Conservation (phyloP, 2,888 invertebrate genomes). For the Drosophila buzzatii region DNA sequence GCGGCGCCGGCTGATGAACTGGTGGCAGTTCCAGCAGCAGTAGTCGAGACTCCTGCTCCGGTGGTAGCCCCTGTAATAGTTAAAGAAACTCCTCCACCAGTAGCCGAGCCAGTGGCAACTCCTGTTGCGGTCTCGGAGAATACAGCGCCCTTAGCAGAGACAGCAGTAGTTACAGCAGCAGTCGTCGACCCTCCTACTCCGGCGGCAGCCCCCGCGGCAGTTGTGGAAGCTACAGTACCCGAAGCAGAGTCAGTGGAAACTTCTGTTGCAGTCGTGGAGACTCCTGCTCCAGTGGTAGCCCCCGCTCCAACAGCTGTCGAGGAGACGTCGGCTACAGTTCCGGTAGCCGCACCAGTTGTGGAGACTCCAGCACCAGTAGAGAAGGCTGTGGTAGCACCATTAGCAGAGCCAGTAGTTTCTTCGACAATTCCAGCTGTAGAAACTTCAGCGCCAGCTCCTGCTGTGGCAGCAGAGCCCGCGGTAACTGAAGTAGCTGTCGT, state of each 20-base stretch:
- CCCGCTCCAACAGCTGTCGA: not conserved
- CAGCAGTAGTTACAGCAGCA: not conserved
- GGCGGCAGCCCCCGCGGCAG: not conserved
- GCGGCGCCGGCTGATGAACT: no score
- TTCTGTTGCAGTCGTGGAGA: not conserved
- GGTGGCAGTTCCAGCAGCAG: not conserved
- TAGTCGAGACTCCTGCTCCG: not conserved
- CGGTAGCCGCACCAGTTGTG: not conserved
- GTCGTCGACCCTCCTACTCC: not conserved
- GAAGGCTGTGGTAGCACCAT: not conserved
- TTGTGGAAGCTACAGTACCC: not conserved
- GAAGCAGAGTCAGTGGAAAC: not conserved
- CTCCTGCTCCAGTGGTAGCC: not conserved
- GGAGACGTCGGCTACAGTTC: not conserved
- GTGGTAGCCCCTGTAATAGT: no score
- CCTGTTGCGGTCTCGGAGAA: not conserved
- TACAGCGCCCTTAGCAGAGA: not conserved
- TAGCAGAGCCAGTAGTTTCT: no score
- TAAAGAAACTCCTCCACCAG: not conserved
- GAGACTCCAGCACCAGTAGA: not conserved
- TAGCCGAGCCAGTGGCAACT: not conserved
- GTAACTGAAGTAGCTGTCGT: no score
- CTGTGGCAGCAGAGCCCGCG: not conserved
- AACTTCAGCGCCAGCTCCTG: not conserved
- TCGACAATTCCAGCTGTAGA: not conserved